These are phyloP conservation scores for Kryptolebias ocellatus DNA, from an alignment of 2,797 vertebrate genomes.

Conservation along the genomic window DNA sequence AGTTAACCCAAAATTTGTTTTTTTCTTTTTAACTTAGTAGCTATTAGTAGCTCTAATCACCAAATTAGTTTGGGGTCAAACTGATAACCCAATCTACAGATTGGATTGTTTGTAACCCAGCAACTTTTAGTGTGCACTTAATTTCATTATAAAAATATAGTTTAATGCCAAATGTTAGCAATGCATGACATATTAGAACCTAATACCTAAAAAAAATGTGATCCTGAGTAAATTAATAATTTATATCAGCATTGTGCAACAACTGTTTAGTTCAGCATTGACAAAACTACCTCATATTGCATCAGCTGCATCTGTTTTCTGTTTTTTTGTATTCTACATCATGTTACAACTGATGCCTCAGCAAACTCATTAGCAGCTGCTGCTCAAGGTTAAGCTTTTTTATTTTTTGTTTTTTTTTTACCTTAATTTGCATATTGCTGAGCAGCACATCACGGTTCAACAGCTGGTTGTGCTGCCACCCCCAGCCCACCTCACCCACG, in stretches of 20 bases:
- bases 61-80: no score
- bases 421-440: constrained; percentile 82
- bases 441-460: constrained; percentile 71
- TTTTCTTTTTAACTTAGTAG: no score
- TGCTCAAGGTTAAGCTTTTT: not conserved
- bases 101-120: no score
- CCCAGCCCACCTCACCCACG: constrained; percentile 80
- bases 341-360: not conserved
- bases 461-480: constrained; percentile 65
- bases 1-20: no score
- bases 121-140: no score
- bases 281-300: not conserved
- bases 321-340: not conserved
- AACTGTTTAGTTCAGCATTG: not conserved
- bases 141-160: no score
- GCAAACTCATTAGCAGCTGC: constrained; percentile 11
- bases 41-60: no score
- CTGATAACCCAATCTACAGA: no score
- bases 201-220: not conserved
- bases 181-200: not conserved
- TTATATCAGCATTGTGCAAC: not conserved
- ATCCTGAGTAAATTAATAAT: not conserved
- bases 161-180: not conserved
- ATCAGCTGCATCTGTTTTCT: constrained; percentile 5
- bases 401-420: constrained; percentile 31